A percentile compares a stretch with the other conserved stretches of the same genome.
phyloP scores from a whole-genome alignment of 2,113 vertebrate species.

The Carlito syrichta region DNA sequence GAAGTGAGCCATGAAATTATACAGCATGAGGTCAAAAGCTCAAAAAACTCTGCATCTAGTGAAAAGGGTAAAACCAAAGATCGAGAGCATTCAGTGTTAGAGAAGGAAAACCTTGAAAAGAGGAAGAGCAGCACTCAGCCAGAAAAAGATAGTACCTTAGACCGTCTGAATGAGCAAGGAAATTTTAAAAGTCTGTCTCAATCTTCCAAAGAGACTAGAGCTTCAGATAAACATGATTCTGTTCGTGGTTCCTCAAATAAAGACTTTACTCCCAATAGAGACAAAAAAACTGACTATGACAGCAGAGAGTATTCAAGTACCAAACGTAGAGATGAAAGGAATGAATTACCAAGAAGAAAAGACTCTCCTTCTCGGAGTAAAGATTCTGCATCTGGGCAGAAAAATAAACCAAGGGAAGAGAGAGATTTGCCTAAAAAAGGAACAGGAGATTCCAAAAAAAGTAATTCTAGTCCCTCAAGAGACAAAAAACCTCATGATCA shows the following conservation, averaged over 20 bases:
- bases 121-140: conserved; percentile 76
- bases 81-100: conserved; percentile 78
- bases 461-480: conserved; percentile 77
- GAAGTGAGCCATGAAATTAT: conserved; percentile 72
- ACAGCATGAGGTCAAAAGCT: conserved; percentile 80
- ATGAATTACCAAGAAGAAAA: conserved; percentile 80
- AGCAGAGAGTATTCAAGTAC: conserved; percentile 82
- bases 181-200: conserved; percentile 79
- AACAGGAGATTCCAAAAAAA: conserved; percentile 76
- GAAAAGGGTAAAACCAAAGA: conserved; percentile 85
- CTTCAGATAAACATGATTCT: conserved; percentile 83
- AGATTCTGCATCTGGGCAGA: conserved; percentile 80
- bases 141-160: conserved; percentile 81
- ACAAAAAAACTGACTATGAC: conserved; percentile 84
- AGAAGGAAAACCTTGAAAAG: conserved; percentile 80
- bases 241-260: conserved; percentile 77
- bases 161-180: conserved; percentile 81
- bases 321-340: conserved; percentile 85
- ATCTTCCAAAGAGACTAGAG: conserved; percentile 81
- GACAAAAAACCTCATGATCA: conserved; percentile 84
- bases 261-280: conserved; percentile 82
- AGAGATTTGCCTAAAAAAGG: conserved; percentile 82
- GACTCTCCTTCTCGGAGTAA: conserved; percentile 83
- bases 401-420: conserved; percentile 80
- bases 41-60: conserved; percentile 63